Evolutionary conservation across 1,140 invertebrate species (phyloP), one percentile per base, ranked within the genome.

Genomic region (Papilio dardanus): DNA sequence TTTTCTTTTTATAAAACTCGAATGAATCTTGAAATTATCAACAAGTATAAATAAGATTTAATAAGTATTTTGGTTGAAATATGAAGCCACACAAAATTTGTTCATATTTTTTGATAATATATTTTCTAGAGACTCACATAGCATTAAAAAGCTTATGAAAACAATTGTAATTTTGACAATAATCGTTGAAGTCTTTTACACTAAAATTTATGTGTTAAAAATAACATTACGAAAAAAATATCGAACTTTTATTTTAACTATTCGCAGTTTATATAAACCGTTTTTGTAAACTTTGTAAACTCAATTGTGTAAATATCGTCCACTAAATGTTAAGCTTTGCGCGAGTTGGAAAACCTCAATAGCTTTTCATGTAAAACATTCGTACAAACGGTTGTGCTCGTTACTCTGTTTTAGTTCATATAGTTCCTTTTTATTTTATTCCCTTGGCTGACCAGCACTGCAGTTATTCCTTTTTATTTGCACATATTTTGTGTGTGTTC

Each of bases 171-270:
- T 46, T 46, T 46, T 46, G 6, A 8, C 19, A 7, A 46, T 0
- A 46, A 46, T 7, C 42, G 42, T 46, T 46, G 42, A 46, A 46
- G 42, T 46, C 42, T 54, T 54, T 54, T 54, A 54, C 3, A 54
- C 10, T 54, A 54, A 54, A 12, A 3, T 7, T 24, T 3, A 21
- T 24, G 19, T 54, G 50, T 54, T 1, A 3, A 24, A 54, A 54
- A 54, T 21, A 12, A 24, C 10, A 8, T 8, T n/a, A n/a, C n/a
- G n/a, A 54, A 54, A 54, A 24, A 12, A 54, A 12, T 12, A n/a
- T n/a, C n/a, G n/a, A n/a, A n/a, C n/a, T n/a, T n/a, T n/a, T n/a
- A n/a, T n/a, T n/a, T n/a, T n/a, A n/a, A n/a, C n/a, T n/a, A n/a
- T n/a, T n/a, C n/a, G n/a, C n/a, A n/a, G n/a, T n/a, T n/a, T n/a